Evolutionary conservation across 2,888 invertebrate species (phyloP), one percentile per base, ranked within the genome.

Genomic region (Argyra leucocephala): DNA sequence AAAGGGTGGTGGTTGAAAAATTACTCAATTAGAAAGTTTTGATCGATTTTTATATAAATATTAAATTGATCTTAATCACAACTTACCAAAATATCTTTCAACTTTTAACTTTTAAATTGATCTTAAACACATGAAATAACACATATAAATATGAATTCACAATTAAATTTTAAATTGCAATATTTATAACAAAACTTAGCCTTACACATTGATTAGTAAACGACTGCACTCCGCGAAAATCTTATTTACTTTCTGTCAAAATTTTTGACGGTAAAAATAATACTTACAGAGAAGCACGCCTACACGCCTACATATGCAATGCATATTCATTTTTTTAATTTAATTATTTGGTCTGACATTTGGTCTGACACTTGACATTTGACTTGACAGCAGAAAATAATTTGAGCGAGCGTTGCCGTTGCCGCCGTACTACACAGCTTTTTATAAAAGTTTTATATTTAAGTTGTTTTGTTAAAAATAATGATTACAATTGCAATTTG

Each of bases 241-340:
- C 48, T 48, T 48, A 48, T 48, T 48, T 48, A 48, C 48, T 48
- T 48, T 48, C 48, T 48, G 48, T 48, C 48, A 48, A 48, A 48
- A 48, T 48, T 18, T 48, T 18, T n/a, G n/a, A n/a, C n/a, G n/a
- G n/a, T n/a, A n/a, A n/a, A n/a, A n/a, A n/a, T n/a, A n/a, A n/a
- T n/a, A n/a, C n/a, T n/a, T n/a, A n/a, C n/a, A n/a, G n/a, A n/a
- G n/a, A n/a, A n/a, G n/a, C n/a, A n/a, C n/a, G n/a, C n/a, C n/a
- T n/a, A n/a, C n/a, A n/a, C n/a, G n/a, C n/a, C n/a, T n/a, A n/a
- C n/a, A n/a, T n/a, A n/a, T n/a, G n/a, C n/a, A n/a, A n/a, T n/a
- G n/a, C n/a, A n/a, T n/a, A n/a, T n/a, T n/a, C n/a, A n/a, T n/a
- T n/a, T n/a, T n/a, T n/a, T n/a, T n/a, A n/a, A n/a, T n/a, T n/a